These are phyloP conservation scores for Achlya flavicornis DNA, from an alignment of 2,888 invertebrate genomes.

Conservation along the genomic window DNA sequence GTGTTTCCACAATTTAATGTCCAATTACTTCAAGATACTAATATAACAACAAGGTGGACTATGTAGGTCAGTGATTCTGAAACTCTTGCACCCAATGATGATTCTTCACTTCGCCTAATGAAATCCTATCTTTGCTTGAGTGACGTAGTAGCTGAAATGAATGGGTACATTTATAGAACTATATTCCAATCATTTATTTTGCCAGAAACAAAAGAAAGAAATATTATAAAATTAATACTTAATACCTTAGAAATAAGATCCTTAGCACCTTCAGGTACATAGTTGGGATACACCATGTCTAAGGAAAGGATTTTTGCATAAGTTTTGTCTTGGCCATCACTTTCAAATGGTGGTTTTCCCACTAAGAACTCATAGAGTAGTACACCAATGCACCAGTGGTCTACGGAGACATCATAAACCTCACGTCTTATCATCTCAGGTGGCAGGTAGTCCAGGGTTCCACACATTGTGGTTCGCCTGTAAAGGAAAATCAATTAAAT, in stretches of 20 bases:
- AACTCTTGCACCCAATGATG: slow-evolving; percentile 87
- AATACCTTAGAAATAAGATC: slow-evolving; percentile 90
- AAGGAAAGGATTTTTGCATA: slow-evolving; percentile 88
- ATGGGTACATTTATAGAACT: slow-evolving; percentile 10
- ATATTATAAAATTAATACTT: not conserved
- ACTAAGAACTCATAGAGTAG: slow-evolving; percentile 96
- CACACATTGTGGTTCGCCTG: slow-evolving; percentile 95
- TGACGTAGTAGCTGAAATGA: slow-evolving; percentile 86
- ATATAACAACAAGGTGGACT: too few relatives aligned
- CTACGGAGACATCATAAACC: slow-evolving; percentile 90
- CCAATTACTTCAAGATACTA: too few relatives aligned
- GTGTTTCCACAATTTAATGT: too few relatives aligned
- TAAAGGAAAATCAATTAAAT: slow-evolving; percentile 18
- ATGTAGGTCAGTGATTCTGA: slow-evolving; percentile 27
- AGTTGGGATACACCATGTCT: slow-evolving; percentile 86
- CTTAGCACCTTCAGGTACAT: slow-evolving; percentile 87
- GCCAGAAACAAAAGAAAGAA: too few relatives aligned
- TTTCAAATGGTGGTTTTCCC: slow-evolving; percentile 97
- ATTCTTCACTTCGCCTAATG: slow-evolving; percentile 87
- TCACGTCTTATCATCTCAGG: slow-evolving; percentile 97
- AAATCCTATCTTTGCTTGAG: slow-evolving; percentile 85
- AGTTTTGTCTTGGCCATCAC: slow-evolving; percentile 87
- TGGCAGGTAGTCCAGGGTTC: slow-evolving; percentile 97
- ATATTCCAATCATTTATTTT: too few relatives aligned
- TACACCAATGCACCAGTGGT: slow-evolving; percentile 97